Percentiles rank a stretch among this genome's conserved stretches.
These are phyloP conservation scores for Diaperis boleti DNA, from an alignment of 2,888 invertebrate genomes.

Conservation along the genomic window DNA sequence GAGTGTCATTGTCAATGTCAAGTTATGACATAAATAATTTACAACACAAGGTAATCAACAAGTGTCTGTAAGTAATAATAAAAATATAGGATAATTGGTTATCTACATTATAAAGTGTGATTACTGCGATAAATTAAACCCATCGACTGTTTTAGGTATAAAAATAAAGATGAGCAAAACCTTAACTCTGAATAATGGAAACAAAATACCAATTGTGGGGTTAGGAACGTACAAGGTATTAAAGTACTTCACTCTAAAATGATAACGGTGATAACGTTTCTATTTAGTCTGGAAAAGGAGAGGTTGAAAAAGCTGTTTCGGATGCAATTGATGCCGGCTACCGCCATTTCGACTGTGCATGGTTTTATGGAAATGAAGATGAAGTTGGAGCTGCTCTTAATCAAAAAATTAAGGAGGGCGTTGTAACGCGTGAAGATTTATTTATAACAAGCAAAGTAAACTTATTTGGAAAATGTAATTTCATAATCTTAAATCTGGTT, in stretches of 20 bases:
- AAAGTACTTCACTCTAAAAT: not conserved
- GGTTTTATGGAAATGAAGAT: slow-evolving; percentile 71
- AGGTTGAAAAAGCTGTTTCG: slow-evolving; percentile 65
- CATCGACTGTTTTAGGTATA: not conserved
- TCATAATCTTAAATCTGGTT: not conserved
- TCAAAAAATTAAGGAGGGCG: slow-evolving; percentile 73
- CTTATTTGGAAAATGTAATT: not conserved
- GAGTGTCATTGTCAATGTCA: not conserved
- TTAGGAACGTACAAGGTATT: slow-evolving; percentile 75
- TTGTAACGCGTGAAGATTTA: slow-evolving; percentile 75
- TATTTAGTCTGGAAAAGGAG: slow-evolving; percentile 56
- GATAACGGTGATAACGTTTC: slow-evolving; percentile 25
- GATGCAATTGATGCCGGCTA: slow-evolving; percentile 75
- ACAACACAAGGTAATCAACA: not conserved
- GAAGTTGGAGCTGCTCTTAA: slow-evolving; percentile 70
- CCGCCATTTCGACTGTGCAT: slow-evolving; percentile 76
- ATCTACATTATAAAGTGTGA: not conserved
- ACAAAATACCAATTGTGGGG: slow-evolving; percentile 72
- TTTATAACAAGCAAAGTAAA: slow-evolving; percentile 74
- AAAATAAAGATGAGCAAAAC: slow-evolving; percentile 13
- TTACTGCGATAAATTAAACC: not conserved
- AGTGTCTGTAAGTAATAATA: not conserved
- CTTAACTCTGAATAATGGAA: slow-evolving; percentile 70
- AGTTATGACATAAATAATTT: not conserved
- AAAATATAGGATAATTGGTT: no score